Base-by-base conservation (phyloP, 2,888 invertebrate species). In the Eumerus sabulonum region DNA sequence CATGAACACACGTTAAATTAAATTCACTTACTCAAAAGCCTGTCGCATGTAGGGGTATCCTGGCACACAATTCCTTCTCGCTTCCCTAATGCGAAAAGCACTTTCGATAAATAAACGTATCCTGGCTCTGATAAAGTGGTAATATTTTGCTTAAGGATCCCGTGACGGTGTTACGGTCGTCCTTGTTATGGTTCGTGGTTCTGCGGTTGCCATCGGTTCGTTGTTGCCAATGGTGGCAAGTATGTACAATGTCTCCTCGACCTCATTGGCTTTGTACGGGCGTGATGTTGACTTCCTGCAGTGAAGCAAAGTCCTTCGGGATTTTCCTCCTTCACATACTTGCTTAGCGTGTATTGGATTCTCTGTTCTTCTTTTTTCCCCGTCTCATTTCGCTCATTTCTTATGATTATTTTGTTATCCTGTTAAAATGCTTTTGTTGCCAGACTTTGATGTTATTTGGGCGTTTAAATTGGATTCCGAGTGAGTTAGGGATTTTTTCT, bases 101-200 rank as follows among this genome's bases (percentile, higher is more conserved):
- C 73, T 77, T 77, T 77, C 77, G 77, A 77, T 77, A 73, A 77
- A 66, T 77, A 77, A 77, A 73, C 77, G 67, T 77, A 73, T 73
- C 77, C 73, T 74, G 79, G 53, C 19, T 56, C 74, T 79, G 68
- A 79, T 79, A 79, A 79, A 79, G 79, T 74, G 79, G 68, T 79
- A 51, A 70, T 68, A 59, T 74, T 70, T 68, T 74, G 68, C 79
- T 63, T 79, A 73, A 53, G 60, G 50, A 74, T 63, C 50, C 54
- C 53, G 36, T 9, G 50, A 54, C 44, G 44, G 50, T 51, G 60
- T 53, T 53, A 38, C 45, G 42, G 54, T 42, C 62, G 64, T 70
- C 70, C 54, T 76, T 40, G 54, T 42, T 63, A 64, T 76, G 57
- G 59, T 27, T 17, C 42, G 7, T 59, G 38, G 35, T 45, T 54